Evolutionary conservation across 2,888 invertebrate species (phyloP), one percentile per base, ranked within the genome.

Genomic region (Odontothrips loti): DNA sequence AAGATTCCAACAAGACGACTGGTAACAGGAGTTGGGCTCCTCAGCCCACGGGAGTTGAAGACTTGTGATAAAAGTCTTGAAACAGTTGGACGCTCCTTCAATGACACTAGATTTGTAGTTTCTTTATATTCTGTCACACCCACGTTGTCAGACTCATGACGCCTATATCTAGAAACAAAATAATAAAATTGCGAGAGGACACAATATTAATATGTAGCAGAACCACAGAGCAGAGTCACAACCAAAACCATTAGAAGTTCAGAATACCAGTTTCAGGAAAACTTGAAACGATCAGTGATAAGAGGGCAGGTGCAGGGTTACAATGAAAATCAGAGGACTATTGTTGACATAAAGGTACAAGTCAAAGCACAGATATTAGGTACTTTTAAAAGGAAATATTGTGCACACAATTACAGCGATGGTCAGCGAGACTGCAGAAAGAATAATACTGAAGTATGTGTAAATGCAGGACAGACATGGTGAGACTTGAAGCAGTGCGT

Each of bases 21-120:
- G 2, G 83, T 82, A 1, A 84, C 75, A 15, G 75, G 48, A 29
- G 82, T 83, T 0, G 84, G 81, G 15, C 82, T 80, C 20, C 79
- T 81, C 17, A 83, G 51, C n/a, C 23, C 34, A 12, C 82, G 79
- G 8, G 78, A 81, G 63, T 84, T 84, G 63, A 83, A 83, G 15
- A 82, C 48, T 48, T 84, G 84, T 80, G 80, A 79, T 12, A 83
- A 43, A 11, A 84, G 68, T 80, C 81, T 81, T 43, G 47, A 80
- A 20, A 80, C 79, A 3, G 81, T 82, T n/a, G 80, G 17, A 15
- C 80, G 29, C 20, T 80, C 80, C 43, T 80, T 80, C 20, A 81
- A 20, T 29, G 82, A 34, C n/a, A 79, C 80, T 47, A 82, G 43
- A 29, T 80, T 23, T 1, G 83, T 80, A 27, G 82, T 83, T 80